Evolutionary conservation across 2,113 vertebrate species (phyloP), one percentile per base, ranked within the genome.

Genomic region (Oncorhynchus kisutch): DNA sequence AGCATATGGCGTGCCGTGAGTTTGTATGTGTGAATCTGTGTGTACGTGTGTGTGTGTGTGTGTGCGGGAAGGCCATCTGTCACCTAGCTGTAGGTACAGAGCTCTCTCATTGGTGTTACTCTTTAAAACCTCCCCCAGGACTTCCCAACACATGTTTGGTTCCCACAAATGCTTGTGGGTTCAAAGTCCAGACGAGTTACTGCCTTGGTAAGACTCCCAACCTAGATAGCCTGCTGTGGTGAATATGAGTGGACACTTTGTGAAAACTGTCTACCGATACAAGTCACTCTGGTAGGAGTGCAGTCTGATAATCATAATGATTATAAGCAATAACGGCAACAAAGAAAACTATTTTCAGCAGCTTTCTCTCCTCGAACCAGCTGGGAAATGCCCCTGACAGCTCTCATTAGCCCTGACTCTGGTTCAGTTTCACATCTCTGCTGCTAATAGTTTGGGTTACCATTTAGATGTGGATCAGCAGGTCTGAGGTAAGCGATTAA

Each of bases 31-130:
- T 67, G 22, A 29, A 27, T 66, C 34, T 71, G 75, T 64, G 3
- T 51, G 75, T 20, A 29, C 27, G 25, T 71, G 75, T 64, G 74
- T 64, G 74, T n/a, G 25, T 71, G 75, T 64, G 74, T 71, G 39
- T 71, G 75, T 70, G 60, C 67, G 20, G 60, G 84, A 74, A 72
- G 79, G 78, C 86, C 88, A 90, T 89, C 86, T 91, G 89, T 87
- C 87, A 89, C 82, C 73, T 81, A 77, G 82, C 80, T 88, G 87
- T 80, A 59, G 82, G 89, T 84, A 81, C 78, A 73, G 62, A 84
- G 86, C 86, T 87, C 81, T 82, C 78, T 83, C 78, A 80, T 82
- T 82, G 76, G 85, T 79, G 70, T 83, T 12, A 29, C 54, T 22
- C 60, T 57, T n/a, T 16, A 76, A 79, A 76, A 78, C 81, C 68